Conservation (phyloP, 2,888 invertebrate genomes). For the Eupithecia centaureata region DNA sequence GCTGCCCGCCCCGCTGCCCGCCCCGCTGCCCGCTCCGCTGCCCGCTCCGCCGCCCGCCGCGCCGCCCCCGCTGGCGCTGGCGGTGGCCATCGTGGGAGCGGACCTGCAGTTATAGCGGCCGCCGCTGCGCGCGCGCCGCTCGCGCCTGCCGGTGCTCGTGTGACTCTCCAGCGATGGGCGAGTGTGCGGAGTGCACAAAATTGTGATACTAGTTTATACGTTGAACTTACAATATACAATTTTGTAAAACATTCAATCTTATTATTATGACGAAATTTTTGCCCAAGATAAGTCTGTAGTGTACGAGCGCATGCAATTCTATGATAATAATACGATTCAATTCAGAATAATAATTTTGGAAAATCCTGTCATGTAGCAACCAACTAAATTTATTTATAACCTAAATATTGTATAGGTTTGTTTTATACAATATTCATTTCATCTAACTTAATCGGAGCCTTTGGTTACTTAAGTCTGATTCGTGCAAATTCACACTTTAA, state of each 20-base stretch:
- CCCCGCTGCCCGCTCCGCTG: conserved; percentile 29
- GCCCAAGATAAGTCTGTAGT: conserved; percentile 7
- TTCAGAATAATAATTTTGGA: too few species aligned
- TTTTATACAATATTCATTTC: too few species aligned
- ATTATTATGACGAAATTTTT: background rate
- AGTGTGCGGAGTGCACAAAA: background rate
- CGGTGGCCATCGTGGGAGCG: conserved; percentile 51
- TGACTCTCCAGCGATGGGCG: conserved; percentile 32
- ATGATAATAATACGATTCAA: too few species aligned
- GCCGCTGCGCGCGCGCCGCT: conserved; percentile 25
- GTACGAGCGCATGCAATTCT: background rate
- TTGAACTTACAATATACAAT: background rate
- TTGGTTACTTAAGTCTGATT: background rate
- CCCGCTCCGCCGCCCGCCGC: too few species aligned
- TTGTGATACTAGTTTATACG: conserved; percentile 26
- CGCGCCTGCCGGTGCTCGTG: conserved; percentile 54
- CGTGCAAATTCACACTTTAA: background rate
- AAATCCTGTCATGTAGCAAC: too few species aligned
- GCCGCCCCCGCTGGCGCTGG: conserved; percentile 47
- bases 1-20: too few species aligned
- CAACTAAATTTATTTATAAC: too few species aligned
- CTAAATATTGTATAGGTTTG: too few species aligned
- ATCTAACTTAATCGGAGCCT: too few species aligned
- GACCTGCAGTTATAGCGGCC: conserved; percentile 52
- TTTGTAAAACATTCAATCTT: background rate